Percentiles rank a stretch among this genome's conserved stretches.
Evolutionary conservation across 2,113 vertebrate genomes (phyloP).

Genomic region (Pseudorhombus dupliciocellatus): DNA sequence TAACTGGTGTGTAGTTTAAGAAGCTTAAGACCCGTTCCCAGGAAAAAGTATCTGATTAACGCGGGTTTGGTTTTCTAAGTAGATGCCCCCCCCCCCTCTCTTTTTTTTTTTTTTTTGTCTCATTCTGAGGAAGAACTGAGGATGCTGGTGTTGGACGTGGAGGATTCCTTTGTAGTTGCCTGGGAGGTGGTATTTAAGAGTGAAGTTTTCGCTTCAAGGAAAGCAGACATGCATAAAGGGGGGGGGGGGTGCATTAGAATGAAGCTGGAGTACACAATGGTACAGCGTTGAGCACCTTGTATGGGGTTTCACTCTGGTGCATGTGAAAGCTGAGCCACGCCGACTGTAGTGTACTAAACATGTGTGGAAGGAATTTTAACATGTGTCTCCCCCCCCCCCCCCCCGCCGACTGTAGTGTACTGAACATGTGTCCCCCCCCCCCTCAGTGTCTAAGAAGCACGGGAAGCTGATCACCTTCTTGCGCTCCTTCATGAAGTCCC

Average conservation of each 20-base stretch:
- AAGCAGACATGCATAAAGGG: slow-evolving; percentile 58
- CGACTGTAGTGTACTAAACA: too few species aligned
- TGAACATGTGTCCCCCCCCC: slow-evolving; percentile 7
- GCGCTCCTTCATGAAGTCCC: slow-evolving; percentile 99
- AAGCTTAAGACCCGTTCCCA: slow-evolving; percentile 60
- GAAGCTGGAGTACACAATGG: slow-evolving; percentile 55
- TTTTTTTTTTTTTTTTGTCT: slow-evolving; percentile 11
- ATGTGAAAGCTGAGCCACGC: too few species aligned
- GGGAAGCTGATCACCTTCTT: slow-evolving; percentile 99
- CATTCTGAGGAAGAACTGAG: slow-evolving; percentile 41
- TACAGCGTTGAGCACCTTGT: slow-evolving; percentile 38
- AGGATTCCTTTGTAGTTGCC: slow-evolving; percentile 67
- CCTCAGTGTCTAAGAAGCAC: slow-evolving; percentile 96
- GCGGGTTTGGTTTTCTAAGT: slow-evolving; percentile 40
- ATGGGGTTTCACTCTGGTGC: slow-evolving; percentile 56
- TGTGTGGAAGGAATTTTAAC: slow-evolving; percentile 43
- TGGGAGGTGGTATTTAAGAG: slow-evolving; percentile 60
- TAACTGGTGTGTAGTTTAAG: slow-evolving; percentile 54
- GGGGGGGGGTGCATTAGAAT: slow-evolving; percentile 64
- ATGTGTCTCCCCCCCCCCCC: slow-evolving; percentile 22
- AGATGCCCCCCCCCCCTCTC: too few species aligned
- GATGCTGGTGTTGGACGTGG: slow-evolving; percentile 58
- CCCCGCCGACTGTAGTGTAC: slow-evolving; percentile 13
- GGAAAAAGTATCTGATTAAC: slow-evolving; percentile 50
- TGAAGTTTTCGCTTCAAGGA: slow-evolving; percentile 45